Evolutionary conservation across 2,797 vertebrate genomes (phyloP).

Genomic region (Margarornis squamiger): DNA sequence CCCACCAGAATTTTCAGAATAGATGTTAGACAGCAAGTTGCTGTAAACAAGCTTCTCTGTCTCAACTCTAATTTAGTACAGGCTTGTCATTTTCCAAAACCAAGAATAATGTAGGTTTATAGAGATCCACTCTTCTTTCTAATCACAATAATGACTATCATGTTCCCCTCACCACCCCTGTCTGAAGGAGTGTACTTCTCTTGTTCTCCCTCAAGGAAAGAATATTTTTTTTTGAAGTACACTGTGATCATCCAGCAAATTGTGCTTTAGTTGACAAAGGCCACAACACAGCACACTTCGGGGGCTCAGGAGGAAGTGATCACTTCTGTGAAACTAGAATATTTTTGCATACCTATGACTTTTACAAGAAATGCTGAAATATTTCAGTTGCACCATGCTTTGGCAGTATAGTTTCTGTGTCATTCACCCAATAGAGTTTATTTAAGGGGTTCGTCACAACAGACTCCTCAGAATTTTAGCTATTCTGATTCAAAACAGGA

Average conservation of each 20-base stretch:
- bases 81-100: constrained; percentile 21
- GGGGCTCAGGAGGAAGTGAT: background rate
- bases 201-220: constrained; percentile 1
- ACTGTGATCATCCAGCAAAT: constrained; percentile 6
- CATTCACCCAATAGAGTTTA: background rate
- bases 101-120: constrained; percentile 32
- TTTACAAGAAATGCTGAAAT: background rate
- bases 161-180: background rate
- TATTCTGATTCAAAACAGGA: background rate
- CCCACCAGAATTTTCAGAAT: background rate
- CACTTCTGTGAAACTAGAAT: background rate
- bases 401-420: background rate
- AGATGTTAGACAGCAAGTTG: background rate
- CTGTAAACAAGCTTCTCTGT: background rate
- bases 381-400: background rate
- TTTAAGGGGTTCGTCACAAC: background rate
- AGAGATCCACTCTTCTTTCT: constrained; percentile 33
- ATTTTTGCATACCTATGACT: background rate
- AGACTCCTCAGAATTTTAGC: background rate
- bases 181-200: background rate
- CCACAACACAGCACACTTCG: background rate
- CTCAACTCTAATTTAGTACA: constrained; percentile 33
- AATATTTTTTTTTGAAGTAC: constrained; percentile 19
- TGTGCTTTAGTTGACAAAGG: background rate
- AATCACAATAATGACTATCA: background rate